Conservation (phyloP, 1,140 invertebrate genomes). For the Dreissena polymorpha region DNA sequence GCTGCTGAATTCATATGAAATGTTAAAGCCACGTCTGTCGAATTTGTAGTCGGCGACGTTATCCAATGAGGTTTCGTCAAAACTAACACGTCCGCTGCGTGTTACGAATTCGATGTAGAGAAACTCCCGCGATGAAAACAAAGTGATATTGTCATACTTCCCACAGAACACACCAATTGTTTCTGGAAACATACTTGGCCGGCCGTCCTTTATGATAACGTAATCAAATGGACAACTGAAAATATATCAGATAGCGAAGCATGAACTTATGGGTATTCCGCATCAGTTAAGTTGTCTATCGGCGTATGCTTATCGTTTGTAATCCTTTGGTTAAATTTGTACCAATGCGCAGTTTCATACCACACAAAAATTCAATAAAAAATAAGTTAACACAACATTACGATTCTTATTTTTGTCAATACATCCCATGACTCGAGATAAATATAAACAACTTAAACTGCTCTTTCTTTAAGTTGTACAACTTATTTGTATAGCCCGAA, state of each 20-base stretch:
- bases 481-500: too few species aligned
- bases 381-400: neutral
- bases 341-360: too few species aligned
- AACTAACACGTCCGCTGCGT: constrained; percentile 67
- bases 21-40: constrained; percentile 74
- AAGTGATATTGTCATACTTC: constrained; percentile 94
- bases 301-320: too few species aligned
- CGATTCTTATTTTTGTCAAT: too few species aligned
- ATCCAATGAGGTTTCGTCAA: constrained; percentile 65
- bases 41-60: constrained; percentile 71
- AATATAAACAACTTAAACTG: too few species aligned
- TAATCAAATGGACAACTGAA: constrained; percentile 98
- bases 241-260: neutral
- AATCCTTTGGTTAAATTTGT: too few species aligned
- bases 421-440: too few species aligned
- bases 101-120: constrained; percentile 86
- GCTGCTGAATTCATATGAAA: constrained; percentile 74
- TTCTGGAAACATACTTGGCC: constrained; percentile 89
- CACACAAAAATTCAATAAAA: too few species aligned
- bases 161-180: constrained; percentile 99
- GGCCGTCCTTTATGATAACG: constrained; percentile 97
- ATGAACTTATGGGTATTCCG: too few species aligned
- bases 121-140: constrained; percentile 94
- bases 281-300: too few species aligned
- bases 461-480: too few species aligned